Evolutionary conservation across 2,113 vertebrate genomes (phyloP).

Genomic region (Mustelus asterias): DNA sequence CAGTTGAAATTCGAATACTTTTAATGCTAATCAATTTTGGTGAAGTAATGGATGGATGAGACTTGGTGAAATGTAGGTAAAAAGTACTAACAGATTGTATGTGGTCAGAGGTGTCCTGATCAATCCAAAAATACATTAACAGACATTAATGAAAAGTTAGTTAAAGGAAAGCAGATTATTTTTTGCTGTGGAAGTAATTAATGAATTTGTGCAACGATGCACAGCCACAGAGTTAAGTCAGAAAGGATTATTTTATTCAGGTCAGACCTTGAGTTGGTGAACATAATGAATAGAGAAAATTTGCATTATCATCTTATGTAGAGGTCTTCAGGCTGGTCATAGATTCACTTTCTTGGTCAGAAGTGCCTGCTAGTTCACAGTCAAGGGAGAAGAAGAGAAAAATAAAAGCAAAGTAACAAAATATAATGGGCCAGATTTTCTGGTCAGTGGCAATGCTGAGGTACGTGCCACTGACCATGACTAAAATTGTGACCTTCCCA

Average conservation of each 20-base stretch:
- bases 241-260: background rate
- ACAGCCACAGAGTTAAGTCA: background rate
- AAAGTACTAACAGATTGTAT: background rate
- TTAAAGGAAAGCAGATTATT: background rate
- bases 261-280: background rate
- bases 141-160: slow-evolving; percentile 5
- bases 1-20: background rate
- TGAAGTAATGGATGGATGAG: background rate
- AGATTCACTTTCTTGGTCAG: background rate
- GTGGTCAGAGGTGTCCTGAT: background rate
- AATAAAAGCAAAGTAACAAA: background rate
- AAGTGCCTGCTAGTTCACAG: background rate
- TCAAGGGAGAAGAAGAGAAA: background rate
- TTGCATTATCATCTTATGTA: background rate
- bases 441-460: background rate
- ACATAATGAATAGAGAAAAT: background rate
- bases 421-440: background rate
- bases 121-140: background rate
- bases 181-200: background rate
- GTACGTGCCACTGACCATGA: background rate
- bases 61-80: background rate
- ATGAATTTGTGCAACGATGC: background rate
- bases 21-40: background rate
- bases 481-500: background rate
- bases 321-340: background rate